Conservation (phyloP, 2,113 vertebrate genomes). For the Thryonomys swinderianus region DNA sequence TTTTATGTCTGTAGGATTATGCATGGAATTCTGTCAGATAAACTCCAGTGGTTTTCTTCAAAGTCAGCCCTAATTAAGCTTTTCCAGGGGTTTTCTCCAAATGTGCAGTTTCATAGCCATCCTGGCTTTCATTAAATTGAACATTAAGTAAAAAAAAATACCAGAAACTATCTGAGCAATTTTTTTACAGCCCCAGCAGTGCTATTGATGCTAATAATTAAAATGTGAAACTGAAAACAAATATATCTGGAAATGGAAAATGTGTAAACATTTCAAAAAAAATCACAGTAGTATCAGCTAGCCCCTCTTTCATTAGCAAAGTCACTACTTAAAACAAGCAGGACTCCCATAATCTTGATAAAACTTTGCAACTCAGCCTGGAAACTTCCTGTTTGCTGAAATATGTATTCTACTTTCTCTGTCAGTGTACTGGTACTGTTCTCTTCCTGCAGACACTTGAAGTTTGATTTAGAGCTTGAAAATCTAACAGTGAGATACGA, state of each 20-base stretch:
- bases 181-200: background rate
- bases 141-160: background rate
- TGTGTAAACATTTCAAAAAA: background rate
- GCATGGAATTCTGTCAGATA: conserved; percentile 7
- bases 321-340: background rate
- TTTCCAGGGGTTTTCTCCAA: background rate
- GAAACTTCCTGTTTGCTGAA: background rate
- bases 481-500: background rate
- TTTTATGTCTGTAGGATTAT: background rate
- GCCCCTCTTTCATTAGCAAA: background rate
- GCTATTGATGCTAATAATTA: conserved; percentile 26
- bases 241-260: background rate
- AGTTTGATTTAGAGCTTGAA: background rate
- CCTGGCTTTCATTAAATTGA: conserved; percentile 33
- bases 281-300: background rate
- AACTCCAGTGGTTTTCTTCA: conserved; percentile 32
- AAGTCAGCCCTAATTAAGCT: background rate
- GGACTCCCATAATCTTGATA: background rate
- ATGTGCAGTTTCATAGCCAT: background rate
- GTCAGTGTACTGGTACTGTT: no score
- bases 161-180: conserved; percentile 18
- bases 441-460: background rate
- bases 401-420: background rate
- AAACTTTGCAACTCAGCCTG: background rate
- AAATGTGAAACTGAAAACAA: conserved; percentile 22